phyloP scores from a whole-genome alignment of 2,888 invertebrate species.

The Ptilodon capucinus region DNA sequence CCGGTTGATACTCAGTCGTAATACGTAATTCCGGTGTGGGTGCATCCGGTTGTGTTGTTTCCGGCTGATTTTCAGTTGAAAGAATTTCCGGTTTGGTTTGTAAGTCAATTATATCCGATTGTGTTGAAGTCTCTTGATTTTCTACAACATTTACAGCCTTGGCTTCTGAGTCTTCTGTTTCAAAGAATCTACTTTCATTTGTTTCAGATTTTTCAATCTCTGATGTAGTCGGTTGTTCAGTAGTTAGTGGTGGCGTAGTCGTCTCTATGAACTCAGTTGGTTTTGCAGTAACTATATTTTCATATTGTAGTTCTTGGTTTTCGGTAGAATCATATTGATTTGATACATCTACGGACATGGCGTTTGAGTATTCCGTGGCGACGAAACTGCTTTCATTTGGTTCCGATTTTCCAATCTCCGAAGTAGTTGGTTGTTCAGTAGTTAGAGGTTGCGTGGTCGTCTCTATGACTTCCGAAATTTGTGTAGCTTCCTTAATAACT shows the following conservation, averaged over 20 bases:
- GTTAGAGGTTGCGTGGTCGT: background rate
- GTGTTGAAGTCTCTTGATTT: background rate
- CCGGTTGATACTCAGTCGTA: background rate
- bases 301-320: background rate
- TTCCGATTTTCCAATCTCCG: background rate
- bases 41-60: background rate
- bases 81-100: background rate
- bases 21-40: background rate
- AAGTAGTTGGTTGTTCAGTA: background rate
- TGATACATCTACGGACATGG: background rate
- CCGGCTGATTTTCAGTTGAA: background rate
- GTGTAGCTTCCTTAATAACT: too few relatives aligned
- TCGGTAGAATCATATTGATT: background rate
- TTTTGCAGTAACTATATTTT: background rate
- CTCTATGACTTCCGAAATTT: too few relatives aligned
- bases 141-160: background rate
- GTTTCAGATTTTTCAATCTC: background rate
- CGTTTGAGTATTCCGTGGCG: background rate
- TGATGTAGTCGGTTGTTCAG: background rate
- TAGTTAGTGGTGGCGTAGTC: background rate
- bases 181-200: background rate
- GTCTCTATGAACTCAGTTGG: background rate
- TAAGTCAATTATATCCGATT: too few relatives aligned
- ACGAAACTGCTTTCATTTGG: background rate
- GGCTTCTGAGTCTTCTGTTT: background rate